Evolutionary conservation across 2,888 invertebrate species (phyloP).

Genomic region (Alsophila aescularia): DNA sequence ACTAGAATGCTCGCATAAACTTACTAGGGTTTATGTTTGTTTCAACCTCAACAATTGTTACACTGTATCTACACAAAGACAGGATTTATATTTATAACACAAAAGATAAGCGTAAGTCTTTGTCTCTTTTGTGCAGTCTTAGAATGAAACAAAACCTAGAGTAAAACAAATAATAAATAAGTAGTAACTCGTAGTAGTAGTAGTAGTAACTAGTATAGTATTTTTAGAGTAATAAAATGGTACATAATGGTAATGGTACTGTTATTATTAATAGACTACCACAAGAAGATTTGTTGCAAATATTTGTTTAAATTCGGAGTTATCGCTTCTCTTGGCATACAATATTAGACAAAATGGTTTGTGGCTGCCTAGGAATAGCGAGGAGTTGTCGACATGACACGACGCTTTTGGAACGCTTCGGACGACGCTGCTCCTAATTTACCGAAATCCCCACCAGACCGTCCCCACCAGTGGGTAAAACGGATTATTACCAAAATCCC

Average conservation of each 20-base stretch:
- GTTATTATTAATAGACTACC: too few relatives aligned
- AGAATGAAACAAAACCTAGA: constrained; percentile 1
- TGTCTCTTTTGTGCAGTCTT: constrained; percentile 11
- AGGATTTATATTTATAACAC: constrained; percentile 6
- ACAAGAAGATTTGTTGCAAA: constrained; percentile 3
- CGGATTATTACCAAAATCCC: too few relatives aligned
- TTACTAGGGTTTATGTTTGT: neutral
- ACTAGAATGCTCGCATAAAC: neutral
- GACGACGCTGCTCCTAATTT: too few relatives aligned
- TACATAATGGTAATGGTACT: too few relatives aligned
- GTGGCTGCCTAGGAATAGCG: neutral
- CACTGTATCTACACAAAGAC: constrained; percentile 10
- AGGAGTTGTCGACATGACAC: neutral
- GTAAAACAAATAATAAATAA: too few relatives aligned
- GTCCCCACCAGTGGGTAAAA: too few relatives aligned
- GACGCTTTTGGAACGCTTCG: neutral
- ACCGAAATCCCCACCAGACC: too few relatives aligned
- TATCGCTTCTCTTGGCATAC: constrained; percentile 3
- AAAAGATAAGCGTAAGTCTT: constrained; percentile 11
- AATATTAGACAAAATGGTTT: constrained; percentile 2
- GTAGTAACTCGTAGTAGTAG: too few relatives aligned
- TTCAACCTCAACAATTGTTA: constrained; percentile 3
- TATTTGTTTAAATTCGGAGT: neutral
- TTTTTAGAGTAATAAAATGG: constrained; percentile 5
- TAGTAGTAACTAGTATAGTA: too few relatives aligned